phyloP scores from a whole-genome alignment of 2,797 vertebrate species.

The Danio tinwini region DNA sequence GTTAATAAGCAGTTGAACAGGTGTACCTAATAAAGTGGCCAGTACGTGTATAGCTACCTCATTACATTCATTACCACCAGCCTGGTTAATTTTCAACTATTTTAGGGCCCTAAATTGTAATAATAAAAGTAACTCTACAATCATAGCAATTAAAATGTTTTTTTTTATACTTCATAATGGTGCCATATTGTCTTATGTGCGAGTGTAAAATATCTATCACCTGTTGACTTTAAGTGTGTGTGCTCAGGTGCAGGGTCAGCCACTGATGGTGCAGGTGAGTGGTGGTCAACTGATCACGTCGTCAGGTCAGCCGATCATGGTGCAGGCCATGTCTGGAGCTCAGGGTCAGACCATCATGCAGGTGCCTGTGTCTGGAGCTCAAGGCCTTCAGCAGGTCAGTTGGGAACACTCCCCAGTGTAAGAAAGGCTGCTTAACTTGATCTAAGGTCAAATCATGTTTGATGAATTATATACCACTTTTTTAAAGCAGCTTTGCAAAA shows the following conservation, averaged over 20 bases:
- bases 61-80: not conserved
- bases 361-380: slow-evolving; percentile 94
- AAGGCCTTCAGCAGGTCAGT: slow-evolving; percentile 94
- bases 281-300: slow-evolving; percentile 98
- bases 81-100: not conserved
- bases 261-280: slow-evolving; percentile 98
- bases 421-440: not conserved
- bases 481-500: too few relatives aligned
- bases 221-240: not conserved
- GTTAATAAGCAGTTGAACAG: too few relatives aligned
- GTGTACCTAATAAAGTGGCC: too few relatives aligned
- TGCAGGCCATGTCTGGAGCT: slow-evolving; percentile 94
- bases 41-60: not conserved
- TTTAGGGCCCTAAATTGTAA: too few relatives aligned
- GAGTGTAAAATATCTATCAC: not conserved
- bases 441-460: not conserved
- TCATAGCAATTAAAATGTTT: not conserved
- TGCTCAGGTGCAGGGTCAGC: slow-evolving; percentile 93
- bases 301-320: slow-evolving; percentile 99
- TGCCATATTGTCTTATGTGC: not conserved
- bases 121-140: not conserved
- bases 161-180: not conserved
- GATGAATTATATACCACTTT: too few relatives aligned
- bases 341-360: slow-evolving; percentile 99
- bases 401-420: not conserved